Percentiles rank a stretch among this genome's conserved stretches.
Evolutionary conservation across 2,888 invertebrate genomes (phyloP).

Genomic region (Platycheirus albimanus): DNA sequence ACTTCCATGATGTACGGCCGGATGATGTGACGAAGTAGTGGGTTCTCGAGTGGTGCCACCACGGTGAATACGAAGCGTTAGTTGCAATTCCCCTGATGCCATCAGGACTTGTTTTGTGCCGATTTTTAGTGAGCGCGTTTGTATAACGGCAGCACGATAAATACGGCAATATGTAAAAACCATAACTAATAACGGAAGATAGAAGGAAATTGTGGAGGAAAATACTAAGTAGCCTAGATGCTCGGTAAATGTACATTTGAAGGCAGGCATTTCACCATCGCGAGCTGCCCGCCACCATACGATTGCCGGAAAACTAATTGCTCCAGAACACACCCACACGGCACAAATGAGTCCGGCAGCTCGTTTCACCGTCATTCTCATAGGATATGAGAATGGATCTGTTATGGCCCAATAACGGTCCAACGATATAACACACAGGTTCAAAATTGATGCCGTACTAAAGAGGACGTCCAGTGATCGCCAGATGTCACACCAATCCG

Average conservation of each 20-base stretch:
- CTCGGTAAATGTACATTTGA: constrained; percentile 97
- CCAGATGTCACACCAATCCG: constrained; percentile 99
- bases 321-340: constrained; percentile 98
- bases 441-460: constrained; percentile 98
- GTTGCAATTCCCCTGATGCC: constrained; percentile 92
- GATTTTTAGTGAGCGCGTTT: constrained; percentile 93
- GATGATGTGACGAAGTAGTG: constrained; percentile 77
- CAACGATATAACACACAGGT: constrained; percentile 97
- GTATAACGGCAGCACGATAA: constrained; percentile 95
- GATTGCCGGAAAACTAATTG: constrained; percentile 99
- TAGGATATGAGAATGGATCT: constrained; percentile 98
- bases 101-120: constrained; percentile 95
- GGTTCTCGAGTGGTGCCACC: constrained; percentile 91
- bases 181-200: constrained; percentile 98
- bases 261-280: constrained; percentile 90
- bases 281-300: constrained; percentile 97
- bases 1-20: constrained; percentile 79
- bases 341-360: constrained; percentile 94
- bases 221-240: constrained; percentile 98
- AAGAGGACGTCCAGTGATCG: constrained; percentile 97
- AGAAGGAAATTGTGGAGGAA: constrained; percentile 98
- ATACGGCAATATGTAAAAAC: constrained; percentile 98
- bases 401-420: constrained; percentile 99
- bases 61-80: constrained; percentile 96
- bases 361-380: constrained; percentile 94